These are phyloP conservation scores for Arrhopalites spinosus DNA, from an alignment of 2,888 invertebrate species.

Conservation along the genomic window DNA sequence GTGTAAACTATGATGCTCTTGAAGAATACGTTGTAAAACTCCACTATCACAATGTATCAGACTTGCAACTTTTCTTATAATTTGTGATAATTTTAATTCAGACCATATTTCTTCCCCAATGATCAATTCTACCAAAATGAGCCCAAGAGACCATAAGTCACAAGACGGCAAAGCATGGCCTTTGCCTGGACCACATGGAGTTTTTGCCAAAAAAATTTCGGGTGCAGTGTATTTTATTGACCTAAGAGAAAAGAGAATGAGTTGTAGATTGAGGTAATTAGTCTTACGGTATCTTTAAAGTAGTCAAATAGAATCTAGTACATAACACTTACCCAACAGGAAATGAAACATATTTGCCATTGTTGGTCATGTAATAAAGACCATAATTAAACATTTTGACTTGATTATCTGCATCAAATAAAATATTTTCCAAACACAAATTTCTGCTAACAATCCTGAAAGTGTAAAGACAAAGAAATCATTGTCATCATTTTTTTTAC, in stretches of 20 bases:
- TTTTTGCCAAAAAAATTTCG: conserved; percentile 76
- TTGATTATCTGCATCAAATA: conserved; percentile 70
- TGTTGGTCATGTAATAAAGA: conserved; percentile 87
- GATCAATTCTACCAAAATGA: conserved; percentile 80
- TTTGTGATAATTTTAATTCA: conserved; percentile 74
- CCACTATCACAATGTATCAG: conserved; percentile 65
- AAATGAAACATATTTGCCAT: conserved; percentile 85
- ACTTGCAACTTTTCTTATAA: conserved; percentile 75
- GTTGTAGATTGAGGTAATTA: no score
- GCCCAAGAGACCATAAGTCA: conserved; percentile 94
- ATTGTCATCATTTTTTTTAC: not conserved
- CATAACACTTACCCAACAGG: conserved; percentile 63
- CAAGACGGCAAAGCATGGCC: conserved; percentile 58
- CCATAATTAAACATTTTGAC: conserved; percentile 92
- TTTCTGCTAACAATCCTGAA: conserved; percentile 72
- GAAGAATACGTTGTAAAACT: conserved; percentile 73
- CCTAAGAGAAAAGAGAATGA: no score
- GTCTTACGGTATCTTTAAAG: no score
- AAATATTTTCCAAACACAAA: conserved; percentile 80
- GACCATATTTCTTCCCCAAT: conserved; percentile 74
- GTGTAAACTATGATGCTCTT: conserved; percentile 75
- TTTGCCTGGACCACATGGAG: conserved; percentile 62
- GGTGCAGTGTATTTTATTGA: conserved; percentile 80
- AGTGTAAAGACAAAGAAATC: not conserved
- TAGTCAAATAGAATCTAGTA: no score